Percentiles rank a stretch among this genome's conserved stretches.
Conservation (phyloP, 2,797 vertebrate genomes). For the Parauchenoglanis ngamensis region DNA sequence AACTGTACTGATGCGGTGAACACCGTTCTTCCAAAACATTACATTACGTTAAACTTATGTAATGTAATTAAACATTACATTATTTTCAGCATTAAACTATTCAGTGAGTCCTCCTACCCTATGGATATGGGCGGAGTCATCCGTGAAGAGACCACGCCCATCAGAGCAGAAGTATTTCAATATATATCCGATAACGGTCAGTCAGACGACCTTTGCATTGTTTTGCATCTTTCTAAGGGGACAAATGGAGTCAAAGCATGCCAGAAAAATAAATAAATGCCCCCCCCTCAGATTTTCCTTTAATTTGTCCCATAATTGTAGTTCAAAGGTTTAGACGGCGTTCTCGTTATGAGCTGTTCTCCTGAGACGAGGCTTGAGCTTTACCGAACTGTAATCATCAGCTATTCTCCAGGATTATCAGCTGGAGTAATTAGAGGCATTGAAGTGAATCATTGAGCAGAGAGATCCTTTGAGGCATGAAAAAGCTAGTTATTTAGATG, state of each 20-base stretch:
- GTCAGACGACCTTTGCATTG: not conserved
- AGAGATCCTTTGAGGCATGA: conserved; percentile 2
- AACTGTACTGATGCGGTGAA: no score
- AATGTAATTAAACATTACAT: not conserved
- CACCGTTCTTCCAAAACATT: not conserved
- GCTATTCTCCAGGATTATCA: conserved; percentile 43
- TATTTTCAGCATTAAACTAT: not conserved
- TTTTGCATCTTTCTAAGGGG: not conserved
- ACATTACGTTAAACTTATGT: no score
- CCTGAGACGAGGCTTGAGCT: conserved; percentile 13
- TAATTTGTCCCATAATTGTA: not conserved
- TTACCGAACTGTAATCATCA: conserved; percentile 37
- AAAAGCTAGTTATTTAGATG: not conserved
- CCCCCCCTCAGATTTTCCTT: not conserved
- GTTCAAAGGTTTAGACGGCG: not conserved
- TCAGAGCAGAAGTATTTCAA: not conserved
- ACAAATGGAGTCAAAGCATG: not conserved
- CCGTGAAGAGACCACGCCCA: not conserved
- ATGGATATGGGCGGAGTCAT: not conserved
- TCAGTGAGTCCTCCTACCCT: not conserved
- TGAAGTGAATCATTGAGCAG: conserved; percentile 40
- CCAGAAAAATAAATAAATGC: not conserved
- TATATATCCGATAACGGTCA: not conserved
- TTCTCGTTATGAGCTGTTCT: conserved; percentile 18
- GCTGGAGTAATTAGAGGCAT: conserved; percentile 42